Conservation (phyloP, 2,113 vertebrate species). For the Siniperca knerii region DNA sequence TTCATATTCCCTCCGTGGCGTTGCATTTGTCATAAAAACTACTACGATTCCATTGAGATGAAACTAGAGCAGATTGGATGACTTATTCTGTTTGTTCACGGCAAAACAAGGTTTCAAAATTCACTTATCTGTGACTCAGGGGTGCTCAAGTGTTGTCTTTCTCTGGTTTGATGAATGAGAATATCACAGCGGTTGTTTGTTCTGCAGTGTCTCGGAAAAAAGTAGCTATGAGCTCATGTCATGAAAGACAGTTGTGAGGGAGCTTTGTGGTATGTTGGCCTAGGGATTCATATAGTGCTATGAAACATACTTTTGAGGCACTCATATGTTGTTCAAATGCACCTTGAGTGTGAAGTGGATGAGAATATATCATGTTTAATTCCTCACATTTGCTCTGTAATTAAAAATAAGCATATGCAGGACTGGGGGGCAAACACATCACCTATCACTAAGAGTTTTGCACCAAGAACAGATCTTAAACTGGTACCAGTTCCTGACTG, state of each 20-base stretch:
- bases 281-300: slow-evolving; percentile 37
- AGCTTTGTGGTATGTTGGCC: slow-evolving; percentile 44
- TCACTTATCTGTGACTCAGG: slow-evolving; percentile 66
- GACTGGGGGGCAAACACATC: background rate
- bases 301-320: slow-evolving; percentile 2
- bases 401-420: background rate
- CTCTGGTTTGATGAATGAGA: slow-evolving; percentile 57
- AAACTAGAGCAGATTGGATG: slow-evolving; percentile 50
- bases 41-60: slow-evolving; percentile 47
- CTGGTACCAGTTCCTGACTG: background rate
- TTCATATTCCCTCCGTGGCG: slow-evolving; percentile 16
- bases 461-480: background rate
- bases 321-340: slow-evolving; percentile 12
- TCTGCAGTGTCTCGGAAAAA: slow-evolving; percentile 35
- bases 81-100: slow-evolving; percentile 67
- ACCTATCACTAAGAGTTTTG: background rate
- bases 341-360: slow-evolving; percentile 19
- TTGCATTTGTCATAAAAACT: slow-evolving; percentile 51
- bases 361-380: slow-evolving; percentile 3
- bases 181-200: slow-evolving; percentile 51
- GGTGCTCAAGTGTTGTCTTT: slow-evolving; percentile 57
- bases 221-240: slow-evolving; percentile 41
- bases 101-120: slow-evolving; percentile 61
- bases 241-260: slow-evolving; percentile 44
- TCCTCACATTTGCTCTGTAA: slow-evolving; percentile 4